Evolutionary conservation across 2,888 invertebrate genomes (phyloP).

Genomic region (Carterocephalus palaemon): DNA sequence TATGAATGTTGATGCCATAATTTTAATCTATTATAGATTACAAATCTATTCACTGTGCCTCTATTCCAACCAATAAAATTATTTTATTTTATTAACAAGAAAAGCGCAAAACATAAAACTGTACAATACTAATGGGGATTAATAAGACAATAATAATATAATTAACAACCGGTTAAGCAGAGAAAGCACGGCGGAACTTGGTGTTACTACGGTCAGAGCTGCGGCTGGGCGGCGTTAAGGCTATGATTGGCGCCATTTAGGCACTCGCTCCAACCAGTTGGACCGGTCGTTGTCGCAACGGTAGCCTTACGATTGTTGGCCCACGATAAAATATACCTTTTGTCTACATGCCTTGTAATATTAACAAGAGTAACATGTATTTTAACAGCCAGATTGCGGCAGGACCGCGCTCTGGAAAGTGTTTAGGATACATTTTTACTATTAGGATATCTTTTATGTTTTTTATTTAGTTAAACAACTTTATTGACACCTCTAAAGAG

Average conservation of each 20-base stretch:
- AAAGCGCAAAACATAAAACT: not conserved
- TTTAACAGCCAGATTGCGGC: too few species aligned
- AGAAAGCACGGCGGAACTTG: slow-evolving; percentile 27
- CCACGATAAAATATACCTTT: slow-evolving; percentile 62
- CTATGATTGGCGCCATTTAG: slow-evolving; percentile 59
- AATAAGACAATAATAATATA: slow-evolving; percentile 45
- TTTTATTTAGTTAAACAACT: too few species aligned
- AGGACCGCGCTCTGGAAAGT: too few species aligned
- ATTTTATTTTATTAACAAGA: too few species aligned
- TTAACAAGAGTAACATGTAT: slow-evolving; percentile 21
- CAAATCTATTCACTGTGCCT: too few species aligned
- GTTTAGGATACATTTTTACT: too few species aligned
- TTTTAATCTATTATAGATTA: too few species aligned
- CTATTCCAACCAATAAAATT: too few species aligned
- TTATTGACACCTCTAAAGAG: too few species aligned
- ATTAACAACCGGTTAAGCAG: slow-evolving; percentile 40
- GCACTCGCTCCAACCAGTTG: slow-evolving; percentile 52
- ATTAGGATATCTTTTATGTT: too few species aligned
- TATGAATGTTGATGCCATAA: too few species aligned
- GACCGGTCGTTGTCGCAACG: slow-evolving; percentile 68
- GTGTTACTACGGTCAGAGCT: slow-evolving; percentile 6
- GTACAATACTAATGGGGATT: not conserved
- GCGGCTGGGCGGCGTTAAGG: slow-evolving; percentile 43
- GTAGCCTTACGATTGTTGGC: slow-evolving; percentile 69
- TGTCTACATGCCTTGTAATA: slow-evolving; percentile 43